Conservation (phyloP, 2,888 invertebrate genomes). For the Andrena camellia region DNA sequence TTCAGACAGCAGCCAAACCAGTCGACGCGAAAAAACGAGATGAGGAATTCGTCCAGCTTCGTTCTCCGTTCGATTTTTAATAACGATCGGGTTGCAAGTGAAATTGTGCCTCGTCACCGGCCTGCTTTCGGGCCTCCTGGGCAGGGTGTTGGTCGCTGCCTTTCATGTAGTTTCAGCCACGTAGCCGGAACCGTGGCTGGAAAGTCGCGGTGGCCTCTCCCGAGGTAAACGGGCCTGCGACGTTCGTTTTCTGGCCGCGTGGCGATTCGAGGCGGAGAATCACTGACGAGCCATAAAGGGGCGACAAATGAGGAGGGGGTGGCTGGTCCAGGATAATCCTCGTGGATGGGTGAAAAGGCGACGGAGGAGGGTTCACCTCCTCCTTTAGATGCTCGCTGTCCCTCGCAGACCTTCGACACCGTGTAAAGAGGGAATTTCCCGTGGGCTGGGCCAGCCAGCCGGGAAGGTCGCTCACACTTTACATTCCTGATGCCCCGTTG, state of each 20-base stretch:
- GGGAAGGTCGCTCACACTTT: constrained; percentile 50
- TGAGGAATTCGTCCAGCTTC: background rate
- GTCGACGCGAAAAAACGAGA: constrained; percentile 1
- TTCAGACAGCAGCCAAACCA: too few relatives aligned
- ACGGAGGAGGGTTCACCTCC: constrained; percentile 13
- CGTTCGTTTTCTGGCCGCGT: background rate
- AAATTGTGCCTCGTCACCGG: constrained; percentile 1
- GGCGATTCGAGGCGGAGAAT: constrained; percentile 38
- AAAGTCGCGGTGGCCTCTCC: constrained; percentile 11
- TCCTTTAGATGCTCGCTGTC: constrained; percentile 32
- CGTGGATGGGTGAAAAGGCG: constrained; percentile 40
- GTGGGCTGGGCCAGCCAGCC: constrained; percentile 11
- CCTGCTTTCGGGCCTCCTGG: background rate
- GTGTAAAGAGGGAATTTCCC: constrained; percentile 37
- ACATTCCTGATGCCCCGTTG: constrained; percentile 57
- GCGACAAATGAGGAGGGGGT: constrained; percentile 61
- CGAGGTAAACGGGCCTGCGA: constrained; percentile 33
- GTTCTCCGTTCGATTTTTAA: background rate
- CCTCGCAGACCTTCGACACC: constrained; percentile 40
- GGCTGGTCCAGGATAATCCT: constrained; percentile 66
- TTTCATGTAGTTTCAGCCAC: background rate
- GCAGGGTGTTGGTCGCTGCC: background rate
- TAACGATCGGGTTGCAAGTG: background rate
- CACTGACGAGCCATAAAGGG: constrained; percentile 62
- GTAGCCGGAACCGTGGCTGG: constrained; percentile 11